Conservation (phyloP, 2,888 invertebrate species). For the Thereva nobilitata region DNA sequence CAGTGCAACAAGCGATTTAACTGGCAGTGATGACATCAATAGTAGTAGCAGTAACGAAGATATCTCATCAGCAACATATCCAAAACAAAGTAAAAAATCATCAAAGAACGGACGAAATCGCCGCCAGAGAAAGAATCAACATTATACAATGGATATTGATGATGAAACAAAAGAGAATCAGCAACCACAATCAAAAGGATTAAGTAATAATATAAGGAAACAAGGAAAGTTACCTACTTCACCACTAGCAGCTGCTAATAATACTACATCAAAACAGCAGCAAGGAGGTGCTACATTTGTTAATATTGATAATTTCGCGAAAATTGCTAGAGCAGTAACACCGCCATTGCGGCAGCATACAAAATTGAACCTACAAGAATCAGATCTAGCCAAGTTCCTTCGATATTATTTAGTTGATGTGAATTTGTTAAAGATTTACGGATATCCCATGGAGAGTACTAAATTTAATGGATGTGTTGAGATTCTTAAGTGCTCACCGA, state of each 20-base stretch:
- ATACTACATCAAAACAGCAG: not conserved
- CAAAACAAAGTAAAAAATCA: conserved; percentile 18
- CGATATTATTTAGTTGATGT: conserved; percentile 66
- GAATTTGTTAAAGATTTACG: conserved; percentile 67
- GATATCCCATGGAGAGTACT: conserved; percentile 72
- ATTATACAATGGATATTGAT: conserved; percentile 35
- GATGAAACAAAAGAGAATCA: conserved; percentile 40
- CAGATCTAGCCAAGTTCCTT: conserved; percentile 63
- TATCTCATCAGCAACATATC: not conserved
- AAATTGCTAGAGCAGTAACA: conserved; percentile 39
- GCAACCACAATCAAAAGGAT: conserved; percentile 24
- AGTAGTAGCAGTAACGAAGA: conserved; percentile 35
- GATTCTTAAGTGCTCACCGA: conserved; percentile 64
- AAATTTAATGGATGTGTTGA: conserved; percentile 66
- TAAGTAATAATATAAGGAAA: conserved; percentile 15
- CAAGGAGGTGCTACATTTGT: not conserved
- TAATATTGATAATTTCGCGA: conserved; percentile 16
- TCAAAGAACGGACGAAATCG: conserved; percentile 25
- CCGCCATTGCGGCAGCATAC: conserved; percentile 57
- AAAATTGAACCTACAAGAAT: conserved; percentile 60
- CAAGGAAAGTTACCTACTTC: conserved; percentile 9
- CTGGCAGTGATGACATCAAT: conserved; percentile 40
- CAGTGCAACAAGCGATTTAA: conserved; percentile 51
- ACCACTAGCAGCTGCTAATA: conserved; percentile 6
- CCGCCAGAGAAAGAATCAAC: conserved; percentile 23